Evolutionary conservation across 2,113 vertebrate genomes (phyloP).

Genomic region (Syngnathus floridae): DNA sequence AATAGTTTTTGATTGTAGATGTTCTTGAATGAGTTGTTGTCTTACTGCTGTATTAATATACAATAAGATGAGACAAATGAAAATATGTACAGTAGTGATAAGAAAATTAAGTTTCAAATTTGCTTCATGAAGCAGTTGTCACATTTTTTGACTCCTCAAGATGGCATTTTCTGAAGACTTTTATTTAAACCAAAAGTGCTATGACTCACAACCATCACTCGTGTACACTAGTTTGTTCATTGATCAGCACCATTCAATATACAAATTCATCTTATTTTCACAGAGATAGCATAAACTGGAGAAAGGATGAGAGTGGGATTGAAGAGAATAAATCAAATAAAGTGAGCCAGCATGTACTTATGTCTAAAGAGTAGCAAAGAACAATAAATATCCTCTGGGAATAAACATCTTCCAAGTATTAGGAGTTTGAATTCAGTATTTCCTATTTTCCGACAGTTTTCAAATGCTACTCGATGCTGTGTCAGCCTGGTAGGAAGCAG

Average conservation of each 20-base stretch:
- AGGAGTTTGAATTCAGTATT: conserved; percentile 18
- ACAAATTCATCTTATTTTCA: not conserved
- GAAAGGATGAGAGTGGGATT: not conserved
- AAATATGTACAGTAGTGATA: not conserved
- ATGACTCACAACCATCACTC: too few relatives aligned
- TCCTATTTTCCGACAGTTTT: conserved; percentile 29
- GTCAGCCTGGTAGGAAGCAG: conserved; percentile 49
- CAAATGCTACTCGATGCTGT: conserved; percentile 50
- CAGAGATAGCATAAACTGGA: not conserved
- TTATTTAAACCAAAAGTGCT: too few relatives aligned
- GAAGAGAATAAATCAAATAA: not conserved
- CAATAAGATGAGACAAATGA: conserved; percentile 6
- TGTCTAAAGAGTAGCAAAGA: conserved; percentile 2
- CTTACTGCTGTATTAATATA: not conserved
- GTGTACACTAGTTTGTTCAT: not conserved
- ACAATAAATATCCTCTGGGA: not conserved
- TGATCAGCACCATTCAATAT: conserved; percentile 12
- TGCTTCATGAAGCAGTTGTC: too few relatives aligned
- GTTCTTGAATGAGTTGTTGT: not conserved
- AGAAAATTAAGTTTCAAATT: too few relatives aligned
- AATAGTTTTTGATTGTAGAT: not conserved
- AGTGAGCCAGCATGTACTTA: not conserved
- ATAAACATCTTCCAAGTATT: conserved; percentile 23
- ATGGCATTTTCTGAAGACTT: too few relatives aligned
- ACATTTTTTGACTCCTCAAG: too few relatives aligned